Base-by-base conservation (phyloP, 2,888 invertebrate genomes). In the Loripinus fragilis region DNA sequence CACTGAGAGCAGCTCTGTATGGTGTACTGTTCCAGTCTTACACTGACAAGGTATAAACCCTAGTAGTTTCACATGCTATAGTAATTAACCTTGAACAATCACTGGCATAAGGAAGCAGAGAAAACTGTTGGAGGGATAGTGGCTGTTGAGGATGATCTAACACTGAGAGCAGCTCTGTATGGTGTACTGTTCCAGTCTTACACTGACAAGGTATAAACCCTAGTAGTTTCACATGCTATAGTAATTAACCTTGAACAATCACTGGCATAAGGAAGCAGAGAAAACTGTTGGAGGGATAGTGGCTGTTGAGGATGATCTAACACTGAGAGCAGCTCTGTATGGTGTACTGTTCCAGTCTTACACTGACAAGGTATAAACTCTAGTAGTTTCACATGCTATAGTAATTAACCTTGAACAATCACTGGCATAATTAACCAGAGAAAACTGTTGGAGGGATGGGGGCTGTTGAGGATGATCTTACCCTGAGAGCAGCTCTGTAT, bases 101-200 rank as follows among this genome's bases (percentile, higher is more conserved):
- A n/a, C n/a, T n/a, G n/a, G n/a, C n/a, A n/a, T n/a, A n/a, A n/a
- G n/a, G n/a, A n/a, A n/a, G n/a, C n/a, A n/a, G n/a, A n/a, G n/a
- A n/a, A n/a, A n/a, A n/a, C n/a, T n/a, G n/a, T n/a, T 2, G 85
- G 83, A n/a, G 86, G 85, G 28, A 87, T 87, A 33, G 89, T 88
- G n/a, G 89, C 87, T 38, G 86, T 86, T 1, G 91, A 92, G 35
- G 93, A 93, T 83, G 93, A 93, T 78, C 87, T 93, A 17, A 90
- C 91, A 10, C 83, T 94, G 25, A 76, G 93, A 55, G 93, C 93
- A 20, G 90, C 92, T 52, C 83, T 94, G 77, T 93, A 94, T 86
- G 93, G 93, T 0, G 90, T 93, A 0, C 89, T 93, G 23, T 93
- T 93, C 86, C 93, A 93, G 86, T 89, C 91, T 0, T 93, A 91